Conservation (phyloP, 1,140 invertebrate genomes). For the Drosophila ficusphila region DNA sequence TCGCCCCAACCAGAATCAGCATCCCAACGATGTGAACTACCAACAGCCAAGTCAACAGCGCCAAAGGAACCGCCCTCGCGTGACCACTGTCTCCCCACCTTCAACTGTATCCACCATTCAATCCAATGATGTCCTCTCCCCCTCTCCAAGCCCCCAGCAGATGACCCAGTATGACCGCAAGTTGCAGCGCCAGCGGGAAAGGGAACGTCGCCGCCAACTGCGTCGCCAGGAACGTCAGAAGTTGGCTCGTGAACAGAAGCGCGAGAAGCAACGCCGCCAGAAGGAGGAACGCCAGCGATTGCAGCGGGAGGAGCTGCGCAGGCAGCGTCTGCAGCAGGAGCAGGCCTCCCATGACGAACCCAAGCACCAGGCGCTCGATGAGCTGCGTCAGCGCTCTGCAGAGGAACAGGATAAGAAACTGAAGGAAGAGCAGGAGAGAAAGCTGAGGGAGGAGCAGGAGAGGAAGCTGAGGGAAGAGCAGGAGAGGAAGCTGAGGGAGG, state of each 20-base stretch:
- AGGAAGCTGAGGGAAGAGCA: neutral
- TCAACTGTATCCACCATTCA: neutral
- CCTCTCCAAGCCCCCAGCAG: slow-evolving; percentile 25
- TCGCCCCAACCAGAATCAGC: slow-evolving; percentile 16
- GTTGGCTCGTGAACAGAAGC: slow-evolving; percentile 49
- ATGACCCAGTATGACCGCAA: slow-evolving; percentile 70
- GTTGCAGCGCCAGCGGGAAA: slow-evolving; percentile 69
- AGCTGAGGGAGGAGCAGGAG: slow-evolving; percentile 6
- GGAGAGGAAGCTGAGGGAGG: neutral
- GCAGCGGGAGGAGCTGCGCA: slow-evolving; percentile 24
- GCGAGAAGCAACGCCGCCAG: slow-evolving; percentile 40
- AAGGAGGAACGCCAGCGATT: slow-evolving; percentile 34
- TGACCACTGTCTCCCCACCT: slow-evolving; percentile 16
- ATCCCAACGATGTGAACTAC: slow-evolving; percentile 73
- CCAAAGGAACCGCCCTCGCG: slow-evolving; percentile 37
- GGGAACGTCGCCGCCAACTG: slow-evolving; percentile 59
- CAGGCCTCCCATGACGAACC: neutral
- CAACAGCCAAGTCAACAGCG: slow-evolving; percentile 14
- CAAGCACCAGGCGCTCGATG: slow-evolving; percentile 35
- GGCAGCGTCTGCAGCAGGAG: slow-evolving; percentile 32
- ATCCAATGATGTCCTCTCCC: slow-evolving; percentile 48
- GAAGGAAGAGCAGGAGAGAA: slow-evolving; percentile 4
- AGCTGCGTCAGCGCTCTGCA: slow-evolving; percentile 39
- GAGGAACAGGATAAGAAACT: slow-evolving; percentile 8
- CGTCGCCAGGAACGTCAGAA: slow-evolving; percentile 57